Evolutionary conservation across 1,140 invertebrate genomes (phyloP).

Genomic region (Pollicipes pollicipes): DNA sequence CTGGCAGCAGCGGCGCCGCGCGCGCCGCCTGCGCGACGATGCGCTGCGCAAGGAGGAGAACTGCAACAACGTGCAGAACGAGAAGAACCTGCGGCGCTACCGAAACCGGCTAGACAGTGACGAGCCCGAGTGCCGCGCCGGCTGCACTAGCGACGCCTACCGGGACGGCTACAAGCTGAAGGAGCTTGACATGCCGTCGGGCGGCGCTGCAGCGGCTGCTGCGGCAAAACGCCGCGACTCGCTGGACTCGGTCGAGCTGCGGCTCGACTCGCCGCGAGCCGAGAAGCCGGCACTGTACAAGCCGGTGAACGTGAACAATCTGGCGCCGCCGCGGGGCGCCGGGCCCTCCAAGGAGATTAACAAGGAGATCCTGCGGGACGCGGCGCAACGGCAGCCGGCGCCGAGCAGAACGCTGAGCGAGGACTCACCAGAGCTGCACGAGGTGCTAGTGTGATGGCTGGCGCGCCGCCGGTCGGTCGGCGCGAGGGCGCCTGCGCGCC

Average conservation of each 20-base stretch:
- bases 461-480: no score
- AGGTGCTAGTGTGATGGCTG: not conserved
- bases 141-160: not conserved
- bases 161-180: slow-evolving; percentile 4
- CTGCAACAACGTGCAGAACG: slow-evolving; percentile 72
- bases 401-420: not conserved
- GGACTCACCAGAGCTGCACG: not conserved
- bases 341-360: not conserved
- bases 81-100: slow-evolving; percentile 56
- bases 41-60: slow-evolving; percentile 38
- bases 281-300: slow-evolving; percentile 4
- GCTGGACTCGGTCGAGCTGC: not conserved
- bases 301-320: slow-evolving; percentile 8
- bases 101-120: slow-evolving; percentile 23
- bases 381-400: not conserved
- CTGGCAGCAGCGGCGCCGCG: slow-evolving; percentile 24
- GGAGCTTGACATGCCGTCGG: slow-evolving; percentile 8
- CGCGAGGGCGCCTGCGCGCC: no score
- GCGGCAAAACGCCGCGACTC: not conserved
- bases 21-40: slow-evolving; percentile 29
- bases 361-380: not conserved
- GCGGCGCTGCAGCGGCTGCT: slow-evolving; percentile 5
- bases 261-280: not conserved
- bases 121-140: slow-evolving; percentile 4
- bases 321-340: slow-evolving; percentile 1